These are phyloP conservation scores for Cyaniris semiargus DNA, from an alignment of 2,888 invertebrate species.

Conservation along the genomic window DNA sequence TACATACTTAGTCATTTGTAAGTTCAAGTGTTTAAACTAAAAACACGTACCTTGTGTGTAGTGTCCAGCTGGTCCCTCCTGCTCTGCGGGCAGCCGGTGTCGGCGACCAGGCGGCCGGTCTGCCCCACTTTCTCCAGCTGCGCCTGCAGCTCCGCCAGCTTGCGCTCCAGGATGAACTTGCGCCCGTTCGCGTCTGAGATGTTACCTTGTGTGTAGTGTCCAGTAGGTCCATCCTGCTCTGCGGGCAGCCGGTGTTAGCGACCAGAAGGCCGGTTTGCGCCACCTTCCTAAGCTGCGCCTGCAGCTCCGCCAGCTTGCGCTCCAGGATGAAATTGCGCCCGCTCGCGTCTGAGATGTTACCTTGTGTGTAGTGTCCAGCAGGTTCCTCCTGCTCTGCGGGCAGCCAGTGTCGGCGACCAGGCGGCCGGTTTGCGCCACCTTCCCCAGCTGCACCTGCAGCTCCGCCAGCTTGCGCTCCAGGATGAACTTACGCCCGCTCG, in stretches of 20 bases:
- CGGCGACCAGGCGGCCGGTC: conserved; percentile 93
- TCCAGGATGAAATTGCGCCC: conserved; percentile 93
- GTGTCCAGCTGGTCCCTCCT: conserved; percentile 48
- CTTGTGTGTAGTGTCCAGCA: conserved; percentile 55
- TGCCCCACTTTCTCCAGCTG: conserved; percentile 93
- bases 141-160: conserved; percentile 90
- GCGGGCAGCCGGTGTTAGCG: conserved; percentile 63
- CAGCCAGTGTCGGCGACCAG: conserved; percentile 84
- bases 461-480: conserved; percentile 93
- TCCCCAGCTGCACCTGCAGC: conserved; percentile 90
- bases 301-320: conserved; percentile 91
- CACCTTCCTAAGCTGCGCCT: conserved; percentile 91
- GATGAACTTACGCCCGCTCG: conserved; percentile 91
- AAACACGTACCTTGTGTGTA: conserved; percentile 57
- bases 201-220: conserved; percentile 53
- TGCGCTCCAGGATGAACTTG: conserved; percentile 93
- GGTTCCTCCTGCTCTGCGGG: conserved; percentile 44
- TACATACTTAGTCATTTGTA: too few species aligned
- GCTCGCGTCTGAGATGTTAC: conserved; percentile 55
- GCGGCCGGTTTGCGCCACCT: conserved; percentile 92
- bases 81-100: conserved; percentile 47
- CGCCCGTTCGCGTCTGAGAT: conserved; percentile 80
- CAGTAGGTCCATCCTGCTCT: conserved; percentile 46
- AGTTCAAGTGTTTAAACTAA: too few species aligned
- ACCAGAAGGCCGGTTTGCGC: conserved; percentile 95